Base-by-base conservation (phyloP, 2,797 vertebrate genomes). In the Sorex maritimensis region DNA sequence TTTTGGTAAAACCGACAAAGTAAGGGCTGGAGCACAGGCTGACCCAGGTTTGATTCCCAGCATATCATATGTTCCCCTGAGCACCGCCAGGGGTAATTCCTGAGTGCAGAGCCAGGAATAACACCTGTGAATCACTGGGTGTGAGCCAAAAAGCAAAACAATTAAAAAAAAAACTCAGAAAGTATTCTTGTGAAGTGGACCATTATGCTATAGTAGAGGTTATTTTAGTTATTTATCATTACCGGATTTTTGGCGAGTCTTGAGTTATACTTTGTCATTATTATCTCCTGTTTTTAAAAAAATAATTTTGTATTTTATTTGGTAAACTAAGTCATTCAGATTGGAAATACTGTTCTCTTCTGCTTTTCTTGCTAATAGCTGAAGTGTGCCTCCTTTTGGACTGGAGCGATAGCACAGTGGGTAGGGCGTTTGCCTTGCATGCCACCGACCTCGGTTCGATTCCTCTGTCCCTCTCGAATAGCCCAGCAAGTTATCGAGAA, bases 291-390 rank as follows among this genome's bases (percentile, higher is more conserved):
- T 74, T 84, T 52, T 34, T 34, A 34, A 34, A 10, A 58, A 68
- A 80, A 15, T 61, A 73, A 79, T 88, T 90, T 93, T 79, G 68
- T 63, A 65, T 78, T 86, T 15, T 80, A 17, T 90, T 88, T 81
- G 58, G 4, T 81, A 75, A 67, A 88, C 2, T 80, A 83, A 71
- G 7, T 84, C 58, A 30, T 79, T 85, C 69, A 23, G 78, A 30
- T 86, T 72, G 46, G 34, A 65, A 78, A 17, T 38, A 67, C 28
- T 15, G 28, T 69, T 75, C n/a, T 3, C 4, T 71, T 81, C 86
- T 58, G 4, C 13, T 87, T 84, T 81, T 94, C n/a, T n/a, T 5
- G 28, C 72, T 46, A 86, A 86, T 34, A 79, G 67, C 12, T 69
- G 8, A 3, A 80, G n/a, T 83, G 11, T 23, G 11, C 12, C 93